Conservation (phyloP, 1,140 invertebrate genomes). For the Latrodectus geometricus region DNA sequence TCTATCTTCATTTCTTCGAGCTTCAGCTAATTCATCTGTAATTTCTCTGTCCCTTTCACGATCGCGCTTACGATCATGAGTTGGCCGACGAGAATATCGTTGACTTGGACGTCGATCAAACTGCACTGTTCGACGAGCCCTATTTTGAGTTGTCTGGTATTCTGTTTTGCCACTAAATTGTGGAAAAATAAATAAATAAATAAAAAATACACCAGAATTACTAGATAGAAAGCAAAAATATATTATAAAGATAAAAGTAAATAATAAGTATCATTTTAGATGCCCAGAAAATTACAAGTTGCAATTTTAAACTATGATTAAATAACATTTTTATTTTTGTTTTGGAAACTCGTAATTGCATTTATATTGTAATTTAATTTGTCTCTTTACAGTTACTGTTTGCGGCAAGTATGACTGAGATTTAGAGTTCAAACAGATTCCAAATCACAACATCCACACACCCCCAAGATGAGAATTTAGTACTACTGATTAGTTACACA, state of each 20-base stretch:
- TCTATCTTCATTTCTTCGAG: conserved; percentile 54
- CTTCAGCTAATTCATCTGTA: conserved; percentile 49
- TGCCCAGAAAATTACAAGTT: no score
- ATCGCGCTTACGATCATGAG: conserved; percentile 49
- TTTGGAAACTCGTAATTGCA: no score
- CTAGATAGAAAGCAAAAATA: neutral
- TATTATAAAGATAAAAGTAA: neutral
- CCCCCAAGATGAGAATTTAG: no score
- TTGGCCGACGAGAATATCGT: conserved; percentile 83
- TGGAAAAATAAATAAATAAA: neutral
- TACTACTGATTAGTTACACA: no score
- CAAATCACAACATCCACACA: no score
- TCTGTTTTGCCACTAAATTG: conserved; percentile 82
- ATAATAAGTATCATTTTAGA: no score
- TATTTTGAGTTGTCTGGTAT: conserved; percentile 88
- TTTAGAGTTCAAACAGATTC: no score
- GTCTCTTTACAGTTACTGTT: no score
- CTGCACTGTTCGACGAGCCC: conserved; percentile 87
- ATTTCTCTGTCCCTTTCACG: conserved; percentile 59
- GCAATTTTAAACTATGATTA: no score
- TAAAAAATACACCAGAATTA: neutral
- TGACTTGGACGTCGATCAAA: conserved; percentile 97
- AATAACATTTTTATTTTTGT: no score
- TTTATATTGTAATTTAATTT: no score
- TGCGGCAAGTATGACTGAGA: no score